phyloP scores from a whole-genome alignment of 2,888 invertebrate genomes.

The Lasioglossum vierecki region DNA sequence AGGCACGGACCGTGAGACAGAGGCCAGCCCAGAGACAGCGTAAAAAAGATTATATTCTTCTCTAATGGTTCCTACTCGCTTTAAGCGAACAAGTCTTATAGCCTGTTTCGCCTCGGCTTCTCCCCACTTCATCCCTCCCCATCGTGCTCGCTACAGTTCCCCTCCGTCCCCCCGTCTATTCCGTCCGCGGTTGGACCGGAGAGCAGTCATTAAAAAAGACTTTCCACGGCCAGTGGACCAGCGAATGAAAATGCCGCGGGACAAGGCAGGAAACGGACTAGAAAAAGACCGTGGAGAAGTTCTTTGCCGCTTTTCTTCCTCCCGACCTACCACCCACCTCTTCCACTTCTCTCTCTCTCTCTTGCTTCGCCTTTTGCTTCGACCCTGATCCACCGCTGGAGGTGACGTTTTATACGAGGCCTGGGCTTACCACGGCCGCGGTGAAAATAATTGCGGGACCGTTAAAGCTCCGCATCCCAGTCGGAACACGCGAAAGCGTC shows the following conservation, averaged over 20 bases:
- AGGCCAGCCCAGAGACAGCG: slow-evolving; percentile 26
- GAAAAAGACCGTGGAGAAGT: slow-evolving; percentile 43
- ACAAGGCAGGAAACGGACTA: slow-evolving; percentile 46
- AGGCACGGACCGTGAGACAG: slow-evolving; percentile 45
- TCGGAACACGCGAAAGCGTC: slow-evolving; percentile 25
- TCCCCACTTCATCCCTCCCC: slow-evolving; percentile 1
- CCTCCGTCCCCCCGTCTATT: background rate
- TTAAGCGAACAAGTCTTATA: slow-evolving; percentile 66
- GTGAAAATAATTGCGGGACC: slow-evolving; percentile 64
- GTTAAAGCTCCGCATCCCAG: slow-evolving; percentile 31
- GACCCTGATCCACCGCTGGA: slow-evolving; percentile 47
- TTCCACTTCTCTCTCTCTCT: background rate
- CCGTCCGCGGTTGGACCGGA: slow-evolving; percentile 46
- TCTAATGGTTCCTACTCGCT: slow-evolving; percentile 71
- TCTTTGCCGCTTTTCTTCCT: slow-evolving; percentile 51
- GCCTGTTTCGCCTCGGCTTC: slow-evolving; percentile 39
- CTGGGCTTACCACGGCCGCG: slow-evolving; percentile 44
- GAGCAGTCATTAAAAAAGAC: slow-evolving; percentile 73
- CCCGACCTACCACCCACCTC: background rate
- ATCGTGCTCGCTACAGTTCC: background rate
- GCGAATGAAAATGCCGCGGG: slow-evolving; percentile 65
- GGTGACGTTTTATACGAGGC: slow-evolving; percentile 66
- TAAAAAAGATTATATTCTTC: slow-evolving; percentile 67
- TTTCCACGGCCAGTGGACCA: slow-evolving; percentile 63
- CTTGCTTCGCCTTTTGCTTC: background rate